A percentile compares a stretch with the other conserved stretches of the same genome.
Conservation (phyloP, 1,140 invertebrate genomes). For the Reticulitermes speratus region DNA sequence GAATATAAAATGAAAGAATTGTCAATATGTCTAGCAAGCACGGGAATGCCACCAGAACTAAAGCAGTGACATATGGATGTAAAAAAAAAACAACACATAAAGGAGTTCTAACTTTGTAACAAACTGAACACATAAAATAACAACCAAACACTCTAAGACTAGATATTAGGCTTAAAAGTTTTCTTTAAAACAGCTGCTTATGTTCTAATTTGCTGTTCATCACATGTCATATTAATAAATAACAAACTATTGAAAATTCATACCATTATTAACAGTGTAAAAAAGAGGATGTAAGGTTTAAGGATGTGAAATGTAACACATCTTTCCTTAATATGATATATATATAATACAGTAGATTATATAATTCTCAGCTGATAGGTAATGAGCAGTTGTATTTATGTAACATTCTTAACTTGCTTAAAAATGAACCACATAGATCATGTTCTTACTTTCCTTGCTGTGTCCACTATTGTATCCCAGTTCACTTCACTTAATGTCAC, state of each 20-base stretch:
- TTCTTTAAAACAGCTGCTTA: neutral
- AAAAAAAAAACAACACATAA: neutral
- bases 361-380: neutral
- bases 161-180: constrained; percentile 1
- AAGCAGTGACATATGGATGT: neutral
- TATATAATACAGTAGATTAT: neutral
- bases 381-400: neutral
- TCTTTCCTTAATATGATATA: neutral
- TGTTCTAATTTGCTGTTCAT: neutral
- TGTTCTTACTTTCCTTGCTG: no score
- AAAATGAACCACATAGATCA: no score
- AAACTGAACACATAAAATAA: constrained; percentile 17
- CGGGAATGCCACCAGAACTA: neutral
- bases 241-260: neutral
- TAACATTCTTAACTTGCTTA: neutral
- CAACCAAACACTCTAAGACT: constrained; percentile 13
- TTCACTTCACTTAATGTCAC: no score
- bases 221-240: neutral
- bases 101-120: constrained; percentile 9
- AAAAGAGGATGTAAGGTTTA: neutral
- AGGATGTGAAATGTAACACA: neutral
- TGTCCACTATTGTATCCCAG: no score
- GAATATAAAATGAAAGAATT: neutral
- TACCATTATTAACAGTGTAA: constrained; percentile 17
- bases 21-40: neutral